Percentiles rank a stretch among this genome's conserved stretches.
Conservation (phyloP, 2,888 invertebrate genomes). For the Tipula unca region DNA sequence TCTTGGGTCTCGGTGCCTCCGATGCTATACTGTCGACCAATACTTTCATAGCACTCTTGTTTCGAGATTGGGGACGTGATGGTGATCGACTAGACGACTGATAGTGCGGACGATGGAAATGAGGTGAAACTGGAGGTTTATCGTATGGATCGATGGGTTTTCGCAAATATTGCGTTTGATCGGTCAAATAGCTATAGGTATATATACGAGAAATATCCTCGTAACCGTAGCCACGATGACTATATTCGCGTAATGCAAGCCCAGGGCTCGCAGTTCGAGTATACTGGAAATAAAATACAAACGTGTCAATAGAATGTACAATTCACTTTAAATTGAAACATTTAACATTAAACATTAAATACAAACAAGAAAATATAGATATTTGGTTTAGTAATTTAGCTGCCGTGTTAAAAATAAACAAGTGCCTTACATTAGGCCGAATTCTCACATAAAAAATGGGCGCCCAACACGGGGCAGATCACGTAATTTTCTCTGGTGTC, state of each 20-base stretch:
- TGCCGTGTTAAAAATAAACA: neutral
- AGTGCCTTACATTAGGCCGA: neutral
- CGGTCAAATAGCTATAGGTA: slow-evolving; percentile 89
- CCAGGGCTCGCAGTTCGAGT: slow-evolving; percentile 68
- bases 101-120: slow-evolving; percentile 76
- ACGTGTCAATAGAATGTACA: neutral
- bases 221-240: slow-evolving; percentile 47
- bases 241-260: slow-evolving; percentile 66
- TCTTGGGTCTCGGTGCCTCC: slow-evolving; percentile 82
- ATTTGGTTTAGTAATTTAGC: neutral
- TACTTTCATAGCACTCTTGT: slow-evolving; percentile 62
- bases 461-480: neutral
- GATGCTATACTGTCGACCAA: slow-evolving; percentile 78
- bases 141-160: slow-evolving; percentile 88
- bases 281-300: slow-evolving; percentile 39
- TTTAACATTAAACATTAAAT: neutral
- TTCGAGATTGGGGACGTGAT: slow-evolving; percentile 41
- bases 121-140: slow-evolving; percentile 85
- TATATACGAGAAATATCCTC: slow-evolving; percentile 84
- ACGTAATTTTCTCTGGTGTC: neutral
- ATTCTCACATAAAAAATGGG: neutral
- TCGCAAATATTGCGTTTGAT: slow-evolving; percentile 81
- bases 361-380: slow-evolving; percentile 14
- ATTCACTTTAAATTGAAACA: neutral
- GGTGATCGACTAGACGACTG: slow-evolving; percentile 40